Base-by-base conservation (phyloP, 2,797 vertebrate genomes). In the Catharus ustulatus region DNA sequence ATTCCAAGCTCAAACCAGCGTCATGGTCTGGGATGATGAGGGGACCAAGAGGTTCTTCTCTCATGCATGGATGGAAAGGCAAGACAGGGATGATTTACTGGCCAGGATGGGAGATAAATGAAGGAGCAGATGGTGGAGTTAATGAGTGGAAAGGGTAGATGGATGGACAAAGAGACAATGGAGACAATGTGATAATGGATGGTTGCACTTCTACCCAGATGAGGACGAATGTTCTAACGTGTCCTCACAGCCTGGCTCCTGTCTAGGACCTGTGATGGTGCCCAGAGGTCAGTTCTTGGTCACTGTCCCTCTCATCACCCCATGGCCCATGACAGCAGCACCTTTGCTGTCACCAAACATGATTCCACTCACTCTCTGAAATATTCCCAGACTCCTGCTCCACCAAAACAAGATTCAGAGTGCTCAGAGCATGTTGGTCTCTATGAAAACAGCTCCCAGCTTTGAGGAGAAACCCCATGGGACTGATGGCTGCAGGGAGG, bases 71-170 rank as follows among this genome's bases (percentile, higher is more conserved):
- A 21, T 22, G 58, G 34, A 88, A 27, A 38, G 32, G 24, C 29
- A 83, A 40, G 23, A 32, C 38, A 26, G 30, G 40, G 38, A 67
- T 26, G 61, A 84, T 80, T 88, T 89, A 77, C 9, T 68, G 87
- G 20, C 9, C 8, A 22, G 61, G 58, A 58, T 38, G 45, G 42
- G 16, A 46, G 81, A 83, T 77, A 89, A 85, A 92, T 43, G 87
- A 54, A 77, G 74, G 63, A 95, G 89, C 95, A 96, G 96, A 93
- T 95, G 95, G 94, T 80, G 68, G 89, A 96, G 79, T 93, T 94
- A 96, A 94, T 95, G 89, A 91, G 30, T 72, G 84, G 91, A 93
- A 96, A 94, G 85, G 66, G 62, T 80, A 36, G 91, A 93, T 68
- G 87, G 91, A 84, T 91, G 94, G 95, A 96, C 96, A 85, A 69